These are phyloP conservation scores for Aplocera efformata DNA, from an alignment of 2,888 invertebrate genomes.

Conservation along the genomic window DNA sequence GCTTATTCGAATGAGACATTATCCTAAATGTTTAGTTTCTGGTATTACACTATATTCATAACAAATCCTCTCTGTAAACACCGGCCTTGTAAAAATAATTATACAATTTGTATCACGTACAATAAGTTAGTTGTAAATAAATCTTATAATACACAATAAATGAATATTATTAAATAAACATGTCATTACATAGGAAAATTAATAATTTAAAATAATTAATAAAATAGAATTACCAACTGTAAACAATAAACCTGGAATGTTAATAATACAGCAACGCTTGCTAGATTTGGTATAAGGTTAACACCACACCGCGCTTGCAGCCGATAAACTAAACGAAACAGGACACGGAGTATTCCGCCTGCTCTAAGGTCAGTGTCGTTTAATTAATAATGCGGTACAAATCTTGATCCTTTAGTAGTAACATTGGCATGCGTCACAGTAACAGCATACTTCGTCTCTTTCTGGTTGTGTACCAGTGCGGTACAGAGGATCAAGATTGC, in stretches of 20 bases:
- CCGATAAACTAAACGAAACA: constrained; percentile 45
- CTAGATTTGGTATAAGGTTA: constrained; percentile 73
- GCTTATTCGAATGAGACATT: constrained; percentile 83
- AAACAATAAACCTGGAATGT: constrained; percentile 77
- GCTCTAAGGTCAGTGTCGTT: constrained; percentile 32
- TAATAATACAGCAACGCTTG: constrained; percentile 71
- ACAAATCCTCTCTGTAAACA: constrained; percentile 74
- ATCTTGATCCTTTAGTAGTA: constrained; percentile 58
- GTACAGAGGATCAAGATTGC: constrained; percentile 67
- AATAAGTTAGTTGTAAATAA: constrained; percentile 78
- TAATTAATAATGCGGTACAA: constrained; percentile 26
- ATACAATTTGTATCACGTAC: constrained; percentile 58
- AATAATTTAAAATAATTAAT: constrained; percentile 59
- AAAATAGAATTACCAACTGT: constrained; percentile 62
- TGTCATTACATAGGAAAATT: constrained; percentile 54
- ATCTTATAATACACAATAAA: constrained; percentile 73
- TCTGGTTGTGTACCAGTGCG: constrained; percentile 53
- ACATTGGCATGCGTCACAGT: constrained; percentile 39
- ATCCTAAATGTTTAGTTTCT: constrained; percentile 78
- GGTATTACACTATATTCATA: constrained; percentile 71
- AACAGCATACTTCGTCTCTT: constrained; percentile 48
- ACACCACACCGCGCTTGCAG: constrained; percentile 62
- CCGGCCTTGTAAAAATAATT: constrained; percentile 71
- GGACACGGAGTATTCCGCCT: constrained; percentile 52
- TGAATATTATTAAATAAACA: constrained; percentile 71